These are phyloP conservation scores for Xiphorhynchus elegans DNA, from an alignment of 2,113 vertebrate species.

Conservation along the genomic window DNA sequence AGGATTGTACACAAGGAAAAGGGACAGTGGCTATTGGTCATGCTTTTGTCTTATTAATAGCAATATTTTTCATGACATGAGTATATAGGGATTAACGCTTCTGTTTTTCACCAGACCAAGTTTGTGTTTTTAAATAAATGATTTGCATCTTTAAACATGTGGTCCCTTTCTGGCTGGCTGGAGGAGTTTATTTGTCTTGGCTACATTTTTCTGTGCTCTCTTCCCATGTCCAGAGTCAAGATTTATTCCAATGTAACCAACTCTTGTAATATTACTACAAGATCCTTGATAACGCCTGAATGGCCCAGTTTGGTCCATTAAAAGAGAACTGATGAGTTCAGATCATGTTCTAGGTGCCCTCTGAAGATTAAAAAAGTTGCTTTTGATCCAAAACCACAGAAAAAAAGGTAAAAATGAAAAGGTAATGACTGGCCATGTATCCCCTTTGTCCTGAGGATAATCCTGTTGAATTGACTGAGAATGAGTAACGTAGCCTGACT, in stretches of 20 bases:
- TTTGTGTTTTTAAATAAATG: background rate
- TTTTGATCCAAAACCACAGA: background rate
- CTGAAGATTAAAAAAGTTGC: background rate
- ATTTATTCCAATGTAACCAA: background rate
- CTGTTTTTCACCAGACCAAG: background rate
- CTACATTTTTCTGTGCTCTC: background rate
- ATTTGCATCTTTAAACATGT: background rate
- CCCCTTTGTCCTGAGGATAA: background rate
- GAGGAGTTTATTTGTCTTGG: background rate
- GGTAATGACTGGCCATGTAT: background rate
- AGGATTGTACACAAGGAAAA: background rate
- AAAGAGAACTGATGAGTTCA: background rate
- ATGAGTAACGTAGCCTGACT: background rate
- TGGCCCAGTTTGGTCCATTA: background rate
- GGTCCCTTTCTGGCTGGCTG: constrained; percentile 9
- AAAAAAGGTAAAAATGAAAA: background rate
- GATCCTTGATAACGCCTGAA: background rate
- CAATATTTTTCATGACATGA: background rate
- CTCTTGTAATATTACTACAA: background rate
- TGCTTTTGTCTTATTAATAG: background rate
- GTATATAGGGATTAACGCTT: background rate
- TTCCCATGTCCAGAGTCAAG: background rate
- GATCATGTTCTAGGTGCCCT: background rate
- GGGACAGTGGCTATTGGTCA: background rate
- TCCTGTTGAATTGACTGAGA: background rate